A percentile compares a stretch with the other conserved stretches of the same genome.
These are phyloP conservation scores for Coregonus sp. DNA, from an alignment of 2,797 vertebrate species.

Conservation along the genomic window DNA sequence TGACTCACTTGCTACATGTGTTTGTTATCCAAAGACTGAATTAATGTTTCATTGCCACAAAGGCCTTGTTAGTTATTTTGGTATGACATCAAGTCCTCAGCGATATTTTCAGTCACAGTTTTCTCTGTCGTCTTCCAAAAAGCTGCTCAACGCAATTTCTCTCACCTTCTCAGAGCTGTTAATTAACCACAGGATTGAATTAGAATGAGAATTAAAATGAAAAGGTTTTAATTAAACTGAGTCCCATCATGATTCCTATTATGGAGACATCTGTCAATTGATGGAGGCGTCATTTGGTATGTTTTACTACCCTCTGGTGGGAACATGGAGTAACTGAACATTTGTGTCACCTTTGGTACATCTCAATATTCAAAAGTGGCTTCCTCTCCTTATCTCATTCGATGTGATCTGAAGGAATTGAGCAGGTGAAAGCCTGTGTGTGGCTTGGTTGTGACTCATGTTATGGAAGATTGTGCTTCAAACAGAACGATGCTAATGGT, in stretches of 20 bases:
- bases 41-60: slow-evolving; percentile 43
- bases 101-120: slow-evolving; percentile 63
- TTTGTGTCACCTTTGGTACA: neutral
- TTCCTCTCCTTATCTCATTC: neutral
- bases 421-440: too few relatives aligned
- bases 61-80: slow-evolving; percentile 61
- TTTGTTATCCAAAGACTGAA: neutral
- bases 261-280: slow-evolving; percentile 53
- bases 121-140: slow-evolving; percentile 62
- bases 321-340: slow-evolving; percentile 29
- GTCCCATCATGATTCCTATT: slow-evolving; percentile 64
- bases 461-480: slow-evolving; percentile 51
- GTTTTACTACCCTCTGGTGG: slow-evolving; percentile 72
- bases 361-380: neutral
- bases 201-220: slow-evolving; percentile 73
- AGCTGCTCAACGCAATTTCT: slow-evolving; percentile 69
- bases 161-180: slow-evolving; percentile 67
- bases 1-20: neutral
- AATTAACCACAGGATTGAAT: slow-evolving; percentile 75
- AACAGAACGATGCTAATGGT: slow-evolving; percentile 26
- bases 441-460: slow-evolving; percentile 27
- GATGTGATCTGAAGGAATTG: too few relatives aligned
- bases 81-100: slow-evolving; percentile 59
- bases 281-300: slow-evolving; percentile 42
- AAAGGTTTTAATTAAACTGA: slow-evolving; percentile 75